Percentiles rank a stretch among this genome's conserved stretches.
Evolutionary conservation across 2,888 invertebrate genomes (phyloP).

Genomic region (Ophioninae sp.): DNA sequence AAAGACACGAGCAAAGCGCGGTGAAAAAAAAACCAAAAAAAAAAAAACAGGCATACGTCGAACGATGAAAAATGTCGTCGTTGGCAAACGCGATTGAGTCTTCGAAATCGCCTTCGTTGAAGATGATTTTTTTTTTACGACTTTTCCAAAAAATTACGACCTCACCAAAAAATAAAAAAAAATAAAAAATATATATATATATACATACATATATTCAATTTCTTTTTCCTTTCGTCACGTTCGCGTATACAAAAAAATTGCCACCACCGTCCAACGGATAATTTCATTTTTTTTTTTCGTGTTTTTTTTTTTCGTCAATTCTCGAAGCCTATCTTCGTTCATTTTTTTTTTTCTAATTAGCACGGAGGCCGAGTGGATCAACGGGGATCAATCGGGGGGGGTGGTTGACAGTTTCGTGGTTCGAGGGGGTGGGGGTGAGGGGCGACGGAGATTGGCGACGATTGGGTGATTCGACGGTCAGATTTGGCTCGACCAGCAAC

Average conservation of each 20-base stretch:
- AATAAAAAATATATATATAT: neutral
- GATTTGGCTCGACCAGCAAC: conserved; percentile 65
- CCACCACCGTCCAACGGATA: conserved; percentile 31
- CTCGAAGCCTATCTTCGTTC: neutral
- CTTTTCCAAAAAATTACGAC: no score
- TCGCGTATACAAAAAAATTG: conserved; percentile 27
- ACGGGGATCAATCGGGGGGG: neutral
- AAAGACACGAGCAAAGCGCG: no score
- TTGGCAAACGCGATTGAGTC: conserved; percentile 20
- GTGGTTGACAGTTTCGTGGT: no score
- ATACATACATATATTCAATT: neutral
- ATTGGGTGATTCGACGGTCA: conserved; percentile 53
- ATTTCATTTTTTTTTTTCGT: conserved; percentile 18
- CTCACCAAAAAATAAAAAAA: conserved; percentile 3
- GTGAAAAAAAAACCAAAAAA: no score
- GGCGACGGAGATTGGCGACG: neutral
- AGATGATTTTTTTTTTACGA: conserved; percentile 19
- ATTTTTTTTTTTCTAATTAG: neutral
- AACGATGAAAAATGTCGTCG: conserved; percentile 13
- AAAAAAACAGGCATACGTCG: neutral
- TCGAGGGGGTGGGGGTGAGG: no score
- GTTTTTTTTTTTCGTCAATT: conserved; percentile 1
- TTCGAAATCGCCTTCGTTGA: conserved; percentile 26
- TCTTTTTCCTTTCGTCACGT: conserved; percentile 30
- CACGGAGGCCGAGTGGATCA: neutral